Conservation (phyloP, 37 sponge, comb jelly and placozoan genomes). For the Corticium candelabrum region DNA sequence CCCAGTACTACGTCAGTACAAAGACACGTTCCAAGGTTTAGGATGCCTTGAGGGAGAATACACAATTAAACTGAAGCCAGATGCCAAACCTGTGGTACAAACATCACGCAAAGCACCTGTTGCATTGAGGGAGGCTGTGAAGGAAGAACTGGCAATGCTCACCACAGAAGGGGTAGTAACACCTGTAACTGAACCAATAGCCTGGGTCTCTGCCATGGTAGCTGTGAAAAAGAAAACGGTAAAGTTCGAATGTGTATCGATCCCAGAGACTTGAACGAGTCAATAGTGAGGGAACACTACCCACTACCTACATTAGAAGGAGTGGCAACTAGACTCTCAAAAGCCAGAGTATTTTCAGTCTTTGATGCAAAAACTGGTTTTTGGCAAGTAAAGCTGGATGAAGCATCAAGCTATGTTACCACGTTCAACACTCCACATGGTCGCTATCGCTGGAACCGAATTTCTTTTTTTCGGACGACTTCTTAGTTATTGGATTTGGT, state of each 20-base stretch:
- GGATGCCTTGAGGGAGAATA: constrained; percentile 28
- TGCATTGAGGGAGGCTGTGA: constrained; percentile 13
- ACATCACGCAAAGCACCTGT: constrained; percentile 21
- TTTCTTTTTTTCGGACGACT: constrained; percentile 6
- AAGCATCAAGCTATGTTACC: constrained; percentile 38
- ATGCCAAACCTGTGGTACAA: constrained; percentile 11
- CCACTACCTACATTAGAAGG: constrained; percentile 56
- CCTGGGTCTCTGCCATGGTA: constrained; percentile 44
- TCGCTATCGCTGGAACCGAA: constrained; percentile 36
- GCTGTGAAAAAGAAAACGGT: constrained; percentile 21
- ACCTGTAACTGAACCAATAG: constrained; percentile 33
- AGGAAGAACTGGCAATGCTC: constrained; percentile 8
- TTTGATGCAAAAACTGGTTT: constrained; percentile 40
- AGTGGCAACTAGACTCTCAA: constrained; percentile 28
- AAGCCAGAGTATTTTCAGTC: constrained; percentile 39
- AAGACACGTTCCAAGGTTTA: constrained; percentile 6
- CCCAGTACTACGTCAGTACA: background rate
- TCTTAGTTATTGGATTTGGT: background rate
- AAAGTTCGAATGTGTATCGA: constrained; percentile 39
- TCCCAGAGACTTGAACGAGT: constrained; percentile 45
- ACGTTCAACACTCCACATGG: constrained; percentile 47
- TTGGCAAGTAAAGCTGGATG: constrained; percentile 48
- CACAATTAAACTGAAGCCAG: constrained; percentile 14
- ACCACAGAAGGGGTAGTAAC: constrained; percentile 16
- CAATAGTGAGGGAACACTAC: constrained; percentile 42